Conservation (phyloP, 1,140 invertebrate species). For the Leptinotarsa lineolata region DNA sequence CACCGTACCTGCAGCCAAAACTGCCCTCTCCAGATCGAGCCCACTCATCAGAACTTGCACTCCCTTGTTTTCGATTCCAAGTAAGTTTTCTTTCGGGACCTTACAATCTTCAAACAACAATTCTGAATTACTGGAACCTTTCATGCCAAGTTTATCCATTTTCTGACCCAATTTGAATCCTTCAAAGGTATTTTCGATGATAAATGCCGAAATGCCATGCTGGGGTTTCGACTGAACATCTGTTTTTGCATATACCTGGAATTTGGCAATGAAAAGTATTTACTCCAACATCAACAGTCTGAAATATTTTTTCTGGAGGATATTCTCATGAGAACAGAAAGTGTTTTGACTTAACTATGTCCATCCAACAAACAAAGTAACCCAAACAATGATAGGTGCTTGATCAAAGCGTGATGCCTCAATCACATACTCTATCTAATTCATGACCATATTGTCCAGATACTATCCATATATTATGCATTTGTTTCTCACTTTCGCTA, state of each 20-base stretch:
- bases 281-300: no score
- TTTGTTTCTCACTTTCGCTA: no score
- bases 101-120: constrained; percentile 96
- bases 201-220: constrained; percentile 93
- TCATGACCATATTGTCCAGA: no score
- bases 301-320: not conserved
- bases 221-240: constrained; percentile 75
- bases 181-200: constrained; percentile 86
- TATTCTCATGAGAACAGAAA: no score
- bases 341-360: no score
- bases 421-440: no score
- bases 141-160: constrained; percentile 97
- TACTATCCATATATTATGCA: no score
- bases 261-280: not conserved
- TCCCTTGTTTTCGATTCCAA: constrained; percentile 84
- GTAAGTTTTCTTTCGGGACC: constrained; percentile 78
- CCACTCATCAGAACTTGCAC: constrained; percentile 97
- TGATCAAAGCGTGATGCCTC: no score
- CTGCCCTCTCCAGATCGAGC: constrained; percentile 89
- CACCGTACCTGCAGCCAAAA: constrained; percentile 85
- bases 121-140: constrained; percentile 95
- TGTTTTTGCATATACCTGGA: constrained; percentile 93
- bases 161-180: constrained; percentile 90
- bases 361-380: no score
- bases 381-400: no score